Conservation (phyloP, 2,888 invertebrate species). For the Stegana nigrithorax region DNA sequence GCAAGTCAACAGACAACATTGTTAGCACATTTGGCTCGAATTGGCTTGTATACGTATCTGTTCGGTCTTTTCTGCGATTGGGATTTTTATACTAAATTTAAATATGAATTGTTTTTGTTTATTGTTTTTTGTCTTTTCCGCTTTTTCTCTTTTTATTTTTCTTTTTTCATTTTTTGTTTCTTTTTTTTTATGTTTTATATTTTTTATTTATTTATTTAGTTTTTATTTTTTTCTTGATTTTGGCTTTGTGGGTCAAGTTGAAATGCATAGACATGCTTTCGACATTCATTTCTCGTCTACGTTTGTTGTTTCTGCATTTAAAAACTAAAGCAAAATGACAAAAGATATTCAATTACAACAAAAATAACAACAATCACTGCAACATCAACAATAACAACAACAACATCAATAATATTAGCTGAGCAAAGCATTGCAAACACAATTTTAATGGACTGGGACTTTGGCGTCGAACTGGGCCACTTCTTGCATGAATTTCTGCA, state of each 20-base stretch:
- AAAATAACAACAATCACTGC: not conserved
- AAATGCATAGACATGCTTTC: slow-evolving; percentile 42
- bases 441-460: not conserved
- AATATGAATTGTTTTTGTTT: no score
- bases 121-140: not conserved
- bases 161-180: not conserved
- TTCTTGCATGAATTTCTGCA: not conserved
- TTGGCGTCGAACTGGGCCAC: slow-evolving; percentile 5
- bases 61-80: not conserved
- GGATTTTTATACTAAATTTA: not conserved
- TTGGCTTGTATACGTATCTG: no score
- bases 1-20: not conserved
- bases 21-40: no score
- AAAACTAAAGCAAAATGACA: no score
- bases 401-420: not conserved
- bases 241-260: slow-evolving; percentile 55
- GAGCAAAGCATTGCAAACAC: not conserved
- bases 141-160: not conserved
- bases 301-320: not conserved
- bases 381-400: not conserved
- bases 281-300: not conserved
- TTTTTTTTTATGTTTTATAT: no score
- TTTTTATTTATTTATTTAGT: slow-evolving; percentile 19
- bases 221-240: slow-evolving; percentile 5
- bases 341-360: not conserved